These are phyloP conservation scores for Heliangelus exortis DNA, from an alignment of 2,797 vertebrate species.

Conservation along the genomic window DNA sequence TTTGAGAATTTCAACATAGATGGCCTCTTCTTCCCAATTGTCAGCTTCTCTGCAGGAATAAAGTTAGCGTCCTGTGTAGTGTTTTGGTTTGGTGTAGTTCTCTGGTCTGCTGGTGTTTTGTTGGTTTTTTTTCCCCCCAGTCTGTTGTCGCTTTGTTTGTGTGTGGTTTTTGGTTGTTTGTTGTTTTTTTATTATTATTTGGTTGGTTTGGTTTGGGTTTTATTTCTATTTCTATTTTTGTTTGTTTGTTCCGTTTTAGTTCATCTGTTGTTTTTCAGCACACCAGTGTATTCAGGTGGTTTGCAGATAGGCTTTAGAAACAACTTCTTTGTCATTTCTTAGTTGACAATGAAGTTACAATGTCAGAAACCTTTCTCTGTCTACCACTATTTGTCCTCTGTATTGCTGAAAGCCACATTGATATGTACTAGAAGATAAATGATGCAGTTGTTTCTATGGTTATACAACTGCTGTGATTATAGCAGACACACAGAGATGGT, in stretches of 20 bases:
- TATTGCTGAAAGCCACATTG: not conserved
- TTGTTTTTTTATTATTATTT: too few relatives aligned
- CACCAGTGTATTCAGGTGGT: not conserved
- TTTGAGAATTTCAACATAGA: slow-evolving; percentile 98
- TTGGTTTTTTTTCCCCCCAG: not conserved
- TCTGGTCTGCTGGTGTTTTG: too few relatives aligned
- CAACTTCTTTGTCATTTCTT: not conserved
- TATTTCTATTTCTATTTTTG: too few relatives aligned
- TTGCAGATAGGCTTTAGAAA: not conserved
- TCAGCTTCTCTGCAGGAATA: slow-evolving; percentile 94
- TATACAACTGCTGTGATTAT: not conserved
- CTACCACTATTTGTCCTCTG: not conserved
- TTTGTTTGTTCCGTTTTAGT: too few relatives aligned
- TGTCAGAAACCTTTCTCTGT: not conserved
- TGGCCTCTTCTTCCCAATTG: slow-evolving; percentile 94
- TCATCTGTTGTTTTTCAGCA: slow-evolving; percentile 15
- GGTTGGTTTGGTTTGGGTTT: too few relatives aligned
- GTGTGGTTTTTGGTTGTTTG: too few relatives aligned
- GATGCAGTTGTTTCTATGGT: not conserved
- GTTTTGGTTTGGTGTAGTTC: too few relatives aligned
- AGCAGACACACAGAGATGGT: not conserved
- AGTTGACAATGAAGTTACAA: not conserved
- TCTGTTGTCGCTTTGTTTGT: not conserved
- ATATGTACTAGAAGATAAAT: not conserved
- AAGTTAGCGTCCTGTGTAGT: slow-evolving; percentile 83